Conservation (phyloP, 2,797 vertebrate species). For the Aldrovandia affinis region DNA sequence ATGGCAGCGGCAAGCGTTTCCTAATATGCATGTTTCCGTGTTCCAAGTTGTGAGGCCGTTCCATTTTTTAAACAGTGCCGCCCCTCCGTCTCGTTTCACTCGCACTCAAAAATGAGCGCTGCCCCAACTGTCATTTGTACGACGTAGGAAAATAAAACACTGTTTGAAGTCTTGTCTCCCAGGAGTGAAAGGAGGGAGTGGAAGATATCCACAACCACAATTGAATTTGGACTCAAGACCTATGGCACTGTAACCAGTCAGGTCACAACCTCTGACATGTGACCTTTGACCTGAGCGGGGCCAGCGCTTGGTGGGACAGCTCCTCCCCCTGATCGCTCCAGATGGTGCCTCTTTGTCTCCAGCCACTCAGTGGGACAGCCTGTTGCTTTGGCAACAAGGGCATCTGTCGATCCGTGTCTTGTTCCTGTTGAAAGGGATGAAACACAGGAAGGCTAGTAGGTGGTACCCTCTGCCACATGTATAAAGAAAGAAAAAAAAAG, state of each 20-base stretch:
- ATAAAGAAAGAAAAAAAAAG: not conserved
- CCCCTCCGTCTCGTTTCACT: no score
- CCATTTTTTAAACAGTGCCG: no score
- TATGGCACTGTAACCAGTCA: not conserved
- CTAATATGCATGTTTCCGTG: no score
- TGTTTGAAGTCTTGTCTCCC: no score
- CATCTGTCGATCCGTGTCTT: not conserved
- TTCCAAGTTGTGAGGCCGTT: no score
- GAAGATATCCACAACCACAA: no score
- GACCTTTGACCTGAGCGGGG: not conserved
- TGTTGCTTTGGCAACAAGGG: not conserved
- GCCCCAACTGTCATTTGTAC: no score
- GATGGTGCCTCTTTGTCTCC: conserved; percentile 2
- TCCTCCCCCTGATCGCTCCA: not conserved
- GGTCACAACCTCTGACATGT: not conserved
- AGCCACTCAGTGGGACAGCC: not conserved
- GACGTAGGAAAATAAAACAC: no score
- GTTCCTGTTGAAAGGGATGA: not conserved
- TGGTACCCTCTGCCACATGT: not conserved
- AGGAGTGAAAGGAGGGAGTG: no score
- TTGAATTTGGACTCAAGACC: no score
- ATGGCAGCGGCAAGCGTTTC: no score
- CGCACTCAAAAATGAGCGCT: no score
- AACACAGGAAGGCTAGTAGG: not conserved
- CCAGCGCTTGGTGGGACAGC: not conserved